Conservation (phyloP, 2,797 vertebrate genomes). For the Oophaga sylvatica region DNA sequence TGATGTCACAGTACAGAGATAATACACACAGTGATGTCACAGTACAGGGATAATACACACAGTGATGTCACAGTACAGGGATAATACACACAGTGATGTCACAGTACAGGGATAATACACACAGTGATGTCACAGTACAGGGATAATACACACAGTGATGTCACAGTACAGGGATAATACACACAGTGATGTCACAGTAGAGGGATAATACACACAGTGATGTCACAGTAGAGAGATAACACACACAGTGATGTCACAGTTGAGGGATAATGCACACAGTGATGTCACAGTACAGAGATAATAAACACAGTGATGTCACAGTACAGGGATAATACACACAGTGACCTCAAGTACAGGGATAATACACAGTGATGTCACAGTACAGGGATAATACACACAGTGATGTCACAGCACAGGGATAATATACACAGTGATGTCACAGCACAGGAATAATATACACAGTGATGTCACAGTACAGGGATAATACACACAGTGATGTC, state of each 20-base stretch:
- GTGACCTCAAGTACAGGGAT: neutral
- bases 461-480: neutral
- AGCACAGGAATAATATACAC: too few species aligned
- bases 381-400: neutral
- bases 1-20: neutral
- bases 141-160: neutral
- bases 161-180: neutral
- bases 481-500: neutral
- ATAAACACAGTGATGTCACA: neutral
- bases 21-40: too few species aligned
- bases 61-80: neutral
- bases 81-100: neutral
- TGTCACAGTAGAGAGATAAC: neutral
- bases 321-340: neutral
- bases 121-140: neutral
- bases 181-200: neutral
- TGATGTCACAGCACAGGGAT: neutral
- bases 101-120: too few species aligned
- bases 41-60: neutral
- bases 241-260: neutral
- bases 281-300: neutral
- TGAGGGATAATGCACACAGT: too few species aligned
- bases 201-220: neutral
- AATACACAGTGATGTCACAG: neutral
- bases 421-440: neutral